Conservation (phyloP, 1,140 invertebrate species). For the Lordiphosa mommai region DNA sequence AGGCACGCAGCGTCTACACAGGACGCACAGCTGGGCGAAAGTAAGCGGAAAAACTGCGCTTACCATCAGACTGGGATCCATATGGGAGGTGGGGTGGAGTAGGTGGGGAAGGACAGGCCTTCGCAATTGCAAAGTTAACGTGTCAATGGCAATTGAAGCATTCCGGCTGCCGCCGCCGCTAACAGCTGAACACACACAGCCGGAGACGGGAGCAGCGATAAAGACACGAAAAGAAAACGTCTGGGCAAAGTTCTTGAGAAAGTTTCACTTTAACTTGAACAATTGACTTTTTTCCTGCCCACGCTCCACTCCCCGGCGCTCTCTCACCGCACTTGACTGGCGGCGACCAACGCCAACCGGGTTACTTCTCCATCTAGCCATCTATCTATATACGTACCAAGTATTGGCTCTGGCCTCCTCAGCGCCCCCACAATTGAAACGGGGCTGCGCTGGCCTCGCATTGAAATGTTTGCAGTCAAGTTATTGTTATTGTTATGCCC, state of each 20-base stretch:
- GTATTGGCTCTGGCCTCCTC: slow-evolving; percentile 14
- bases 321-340: slow-evolving; percentile 52
- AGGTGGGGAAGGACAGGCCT: not conserved
- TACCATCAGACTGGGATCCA: slow-evolving; percentile 52
- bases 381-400: slow-evolving; percentile 32
- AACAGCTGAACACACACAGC: slow-evolving; percentile 27
- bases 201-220: slow-evolving; percentile 21
- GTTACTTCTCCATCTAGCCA: slow-evolving; percentile 42
- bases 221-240: slow-evolving; percentile 64
- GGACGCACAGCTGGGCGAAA: slow-evolving; percentile 54
- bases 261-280: slow-evolving; percentile 75
- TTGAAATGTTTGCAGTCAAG: slow-evolving; percentile 74
- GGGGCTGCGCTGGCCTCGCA: slow-evolving; percentile 59
- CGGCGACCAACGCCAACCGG: slow-evolving; percentile 47
- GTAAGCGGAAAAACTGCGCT: slow-evolving; percentile 68
- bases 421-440: slow-evolving; percentile 55
- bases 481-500: slow-evolving; percentile 75
- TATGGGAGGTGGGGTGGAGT: not conserved
- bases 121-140: slow-evolving; percentile 73
- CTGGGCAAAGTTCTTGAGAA: slow-evolving; percentile 69
- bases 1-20: slow-evolving; percentile 66
- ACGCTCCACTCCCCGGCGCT: too few species aligned
- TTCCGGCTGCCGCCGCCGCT: not conserved
- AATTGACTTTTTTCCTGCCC: slow-evolving; percentile 62
- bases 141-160: slow-evolving; percentile 68